These are phyloP conservation scores for Taenioides sp. DNA, from an alignment of 2,797 vertebrate genomes.

Conservation along the genomic window DNA sequence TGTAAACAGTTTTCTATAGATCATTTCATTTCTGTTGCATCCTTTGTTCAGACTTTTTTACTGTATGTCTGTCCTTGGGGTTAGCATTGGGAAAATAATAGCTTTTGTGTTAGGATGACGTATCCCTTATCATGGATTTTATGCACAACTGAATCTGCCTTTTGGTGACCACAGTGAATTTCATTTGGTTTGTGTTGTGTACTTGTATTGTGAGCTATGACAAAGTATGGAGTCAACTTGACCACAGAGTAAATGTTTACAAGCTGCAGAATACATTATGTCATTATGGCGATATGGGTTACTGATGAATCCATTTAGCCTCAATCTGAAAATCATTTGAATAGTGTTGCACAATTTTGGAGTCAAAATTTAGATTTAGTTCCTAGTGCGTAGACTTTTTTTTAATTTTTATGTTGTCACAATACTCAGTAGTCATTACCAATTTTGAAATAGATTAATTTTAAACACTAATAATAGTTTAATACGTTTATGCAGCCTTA, in stretches of 20 bases:
- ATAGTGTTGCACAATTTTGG: background rate
- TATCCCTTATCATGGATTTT: background rate
- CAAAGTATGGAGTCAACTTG: background rate
- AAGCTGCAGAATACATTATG: background rate
- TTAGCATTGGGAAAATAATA: background rate
- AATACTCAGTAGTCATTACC: no score
- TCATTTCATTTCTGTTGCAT: background rate
- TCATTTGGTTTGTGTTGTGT: background rate
- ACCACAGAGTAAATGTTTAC: background rate
- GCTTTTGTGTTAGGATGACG: background rate
- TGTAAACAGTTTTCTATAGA: background rate
- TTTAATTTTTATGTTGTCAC: no score
- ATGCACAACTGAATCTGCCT: background rate
- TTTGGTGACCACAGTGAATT: background rate
- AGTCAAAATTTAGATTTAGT: no score
- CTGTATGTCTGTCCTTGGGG: background rate
- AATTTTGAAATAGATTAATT: no score
- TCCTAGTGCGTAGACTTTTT: no score
- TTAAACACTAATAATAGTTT: no score
- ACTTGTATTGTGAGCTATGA: background rate
- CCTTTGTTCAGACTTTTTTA: background rate
- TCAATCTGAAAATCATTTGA: background rate
- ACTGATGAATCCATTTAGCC: background rate
- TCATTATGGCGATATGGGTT: background rate
- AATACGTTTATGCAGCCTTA: no score